Evolutionary conservation across 2,797 vertebrate genomes (phyloP), one percentile per base, ranked within the genome.

Genomic region (Neosalanx taihuensis): DNA sequence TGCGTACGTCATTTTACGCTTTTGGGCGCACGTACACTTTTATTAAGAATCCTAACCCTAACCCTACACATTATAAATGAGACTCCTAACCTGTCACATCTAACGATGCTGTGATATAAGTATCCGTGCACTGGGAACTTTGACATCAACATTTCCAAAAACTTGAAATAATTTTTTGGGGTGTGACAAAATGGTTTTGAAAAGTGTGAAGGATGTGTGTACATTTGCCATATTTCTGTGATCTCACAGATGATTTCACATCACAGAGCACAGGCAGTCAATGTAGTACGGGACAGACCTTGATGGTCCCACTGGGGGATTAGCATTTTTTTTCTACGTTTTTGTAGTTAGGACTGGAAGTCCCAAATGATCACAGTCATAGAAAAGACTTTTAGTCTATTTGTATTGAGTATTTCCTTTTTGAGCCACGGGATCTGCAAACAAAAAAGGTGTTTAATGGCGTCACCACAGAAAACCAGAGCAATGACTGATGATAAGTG

Each of bases 271-370:
- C 59, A 26, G 20, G 12, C 26, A 12, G 20, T 67, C 73, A 4
- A 64, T 72, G 20, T 73, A 72, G 64, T 79, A 79, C 61, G 78
- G 83, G 15, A 74, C 46, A 51, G 76, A 61, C 75, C 69, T 5
- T 62, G 67, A 12, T 68, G 20, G 58, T 76, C 63, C 70, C 76
- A 80, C 41, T 51, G 58, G 1, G 82, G 76, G 59, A 78, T 63
- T 26, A 26, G 23, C 23, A 26, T 26, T 26, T 26, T 1, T 1
- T 26, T 26, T 26, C 23, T 26, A 26, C 23, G 1, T 26, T 15
- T 41, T 15, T 65, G 70, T 26, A 26, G n/a, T 57, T 57, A 57
- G 18, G 56, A 57, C 6, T 2, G 15, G 9, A 6, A 57, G 20
- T 23, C 20, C 20, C 17, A 20, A n/a, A n/a, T n/a, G 6, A 9